Percentiles rank a stretch among this genome's conserved stretches.
Evolutionary conservation across 2,113 vertebrate species (phyloP).

Genomic region (Gymnorhina tibicen): DNA sequence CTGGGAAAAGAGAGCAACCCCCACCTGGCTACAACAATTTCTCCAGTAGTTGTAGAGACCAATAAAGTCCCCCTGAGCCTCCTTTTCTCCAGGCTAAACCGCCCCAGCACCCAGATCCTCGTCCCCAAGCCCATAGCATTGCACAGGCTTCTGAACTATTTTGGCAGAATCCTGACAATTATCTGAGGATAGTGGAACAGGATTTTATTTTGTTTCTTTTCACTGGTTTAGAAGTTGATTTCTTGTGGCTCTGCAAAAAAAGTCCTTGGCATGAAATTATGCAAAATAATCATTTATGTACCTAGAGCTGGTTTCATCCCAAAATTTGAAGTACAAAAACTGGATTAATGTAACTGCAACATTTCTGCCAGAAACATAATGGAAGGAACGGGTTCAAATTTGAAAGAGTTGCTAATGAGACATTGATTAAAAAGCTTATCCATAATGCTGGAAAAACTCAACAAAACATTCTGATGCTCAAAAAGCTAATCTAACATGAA

Average conservation of each 20-base stretch:
- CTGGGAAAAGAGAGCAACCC: not conserved
- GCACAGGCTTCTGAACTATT: not conserved
- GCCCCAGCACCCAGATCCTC: not conserved
- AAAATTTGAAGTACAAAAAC: not conserved
- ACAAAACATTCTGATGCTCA: not conserved
- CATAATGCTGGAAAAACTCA: not conserved
- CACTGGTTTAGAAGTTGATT: not conserved
- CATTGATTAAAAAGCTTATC: not conserved
- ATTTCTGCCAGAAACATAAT: not conserved
- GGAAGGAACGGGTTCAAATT: not conserved
- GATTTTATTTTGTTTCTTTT: not conserved
- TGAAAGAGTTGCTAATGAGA: not conserved
- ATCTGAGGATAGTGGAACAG: not conserved
- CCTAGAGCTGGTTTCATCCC: not conserved
- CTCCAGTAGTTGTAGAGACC: not conserved
- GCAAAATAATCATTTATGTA: not conserved
- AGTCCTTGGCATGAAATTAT: not conserved
- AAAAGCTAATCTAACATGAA: not conserved
- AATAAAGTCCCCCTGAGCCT: not conserved
- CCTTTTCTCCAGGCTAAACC: not conserved
- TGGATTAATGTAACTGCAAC: not conserved
- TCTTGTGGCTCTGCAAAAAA: not conserved
- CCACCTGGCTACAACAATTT: not conserved
- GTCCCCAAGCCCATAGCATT: not conserved
- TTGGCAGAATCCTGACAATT: not conserved